Conservation (phyloP, 2,113 vertebrate genomes). For the Lynx canadensis region DNA sequence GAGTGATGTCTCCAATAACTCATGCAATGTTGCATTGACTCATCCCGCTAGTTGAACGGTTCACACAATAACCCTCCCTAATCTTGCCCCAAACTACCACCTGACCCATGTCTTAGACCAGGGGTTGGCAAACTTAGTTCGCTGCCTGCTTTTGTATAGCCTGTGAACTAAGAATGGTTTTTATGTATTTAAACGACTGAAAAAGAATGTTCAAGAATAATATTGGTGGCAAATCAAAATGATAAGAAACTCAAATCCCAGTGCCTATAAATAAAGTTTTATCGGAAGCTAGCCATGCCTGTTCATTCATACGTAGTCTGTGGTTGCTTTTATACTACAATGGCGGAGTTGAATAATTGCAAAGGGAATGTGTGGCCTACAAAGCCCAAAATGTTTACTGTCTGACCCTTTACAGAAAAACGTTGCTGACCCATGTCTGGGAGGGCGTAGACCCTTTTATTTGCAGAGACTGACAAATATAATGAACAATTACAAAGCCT, state of each 20-base stretch:
- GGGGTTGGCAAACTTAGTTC: background rate
- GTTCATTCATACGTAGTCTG: background rate
- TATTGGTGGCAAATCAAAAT: background rate
- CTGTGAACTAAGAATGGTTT: background rate
- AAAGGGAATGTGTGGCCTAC: background rate
- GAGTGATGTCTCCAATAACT: background rate
- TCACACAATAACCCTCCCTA: background rate
- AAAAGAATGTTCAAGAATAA: background rate
- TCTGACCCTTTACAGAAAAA: background rate
- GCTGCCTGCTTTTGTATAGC: background rate
- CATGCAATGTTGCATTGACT: background rate
- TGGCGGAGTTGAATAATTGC: background rate
- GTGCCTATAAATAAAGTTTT: background rate
- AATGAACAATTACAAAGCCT: background rate
- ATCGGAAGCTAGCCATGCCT: background rate
- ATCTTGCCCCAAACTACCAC: background rate
- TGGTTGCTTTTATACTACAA: background rate
- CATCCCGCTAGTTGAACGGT: background rate
- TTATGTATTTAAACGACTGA: background rate
- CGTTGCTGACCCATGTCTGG: background rate
- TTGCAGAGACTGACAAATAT: background rate
- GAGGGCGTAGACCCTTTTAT: background rate
- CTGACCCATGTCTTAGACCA: background rate
- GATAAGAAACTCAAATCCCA: background rate
- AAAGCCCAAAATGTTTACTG: background rate